phyloP scores from a whole-genome alignment of 2,113 vertebrate species.

The Mormyrus iriodes region DNA sequence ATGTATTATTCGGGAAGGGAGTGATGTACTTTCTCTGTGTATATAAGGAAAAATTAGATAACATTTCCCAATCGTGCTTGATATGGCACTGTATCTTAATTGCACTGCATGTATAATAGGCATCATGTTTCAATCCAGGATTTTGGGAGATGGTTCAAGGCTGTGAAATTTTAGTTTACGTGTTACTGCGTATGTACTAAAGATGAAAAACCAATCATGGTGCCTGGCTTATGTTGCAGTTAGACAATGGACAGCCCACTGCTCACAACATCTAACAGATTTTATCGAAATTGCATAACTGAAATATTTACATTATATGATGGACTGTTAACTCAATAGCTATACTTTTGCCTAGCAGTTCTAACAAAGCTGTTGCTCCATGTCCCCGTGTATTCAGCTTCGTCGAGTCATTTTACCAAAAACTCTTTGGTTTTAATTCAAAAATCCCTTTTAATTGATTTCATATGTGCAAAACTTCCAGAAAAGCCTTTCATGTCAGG shows the following conservation, averaged over 20 bases:
- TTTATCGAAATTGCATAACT: background rate
- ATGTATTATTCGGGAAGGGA: background rate
- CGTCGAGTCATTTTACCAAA: background rate
- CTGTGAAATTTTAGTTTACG: background rate
- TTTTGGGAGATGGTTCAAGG: background rate
- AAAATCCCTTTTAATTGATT: background rate
- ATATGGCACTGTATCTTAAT: background rate
- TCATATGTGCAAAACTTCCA: background rate
- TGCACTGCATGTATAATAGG: background rate
- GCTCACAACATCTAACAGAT: background rate
- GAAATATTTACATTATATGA: background rate
- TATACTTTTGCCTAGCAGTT: background rate
- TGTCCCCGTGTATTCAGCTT: background rate
- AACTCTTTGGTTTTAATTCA: background rate
- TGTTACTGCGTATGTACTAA: background rate
- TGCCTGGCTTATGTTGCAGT: background rate
- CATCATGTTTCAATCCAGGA: background rate
- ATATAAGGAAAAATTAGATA: background rate
- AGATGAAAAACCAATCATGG: background rate
- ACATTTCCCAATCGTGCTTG: background rate
- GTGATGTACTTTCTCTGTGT: background rate
- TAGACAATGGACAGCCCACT: background rate
- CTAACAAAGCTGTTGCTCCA: background rate
- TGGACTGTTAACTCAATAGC: background rate
- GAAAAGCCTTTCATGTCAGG: background rate